Evolutionary conservation across 2,888 invertebrate species (phyloP).

Genomic region (Andrena flavipes): DNA sequence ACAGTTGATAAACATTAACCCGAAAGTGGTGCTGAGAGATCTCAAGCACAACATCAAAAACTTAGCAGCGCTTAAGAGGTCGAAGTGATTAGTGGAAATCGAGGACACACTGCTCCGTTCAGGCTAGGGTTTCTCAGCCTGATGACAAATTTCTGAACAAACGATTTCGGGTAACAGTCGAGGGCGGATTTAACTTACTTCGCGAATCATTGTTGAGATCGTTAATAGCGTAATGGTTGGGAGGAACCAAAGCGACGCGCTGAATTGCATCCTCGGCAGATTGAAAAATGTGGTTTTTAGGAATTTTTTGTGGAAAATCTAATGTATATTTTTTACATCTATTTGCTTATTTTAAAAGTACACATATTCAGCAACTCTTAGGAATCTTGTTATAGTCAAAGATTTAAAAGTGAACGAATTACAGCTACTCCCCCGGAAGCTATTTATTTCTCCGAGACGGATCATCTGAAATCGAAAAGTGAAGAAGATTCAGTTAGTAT

Average conservation of each 20-base stretch:
- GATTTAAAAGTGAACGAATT: too few relatives aligned
- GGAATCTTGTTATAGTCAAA: too few relatives aligned
- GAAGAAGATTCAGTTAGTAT: too few relatives aligned
- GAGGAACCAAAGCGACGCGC: conserved; percentile 38
- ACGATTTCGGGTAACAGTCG: neutral
- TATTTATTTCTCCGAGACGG: too few relatives aligned
- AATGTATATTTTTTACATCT: too few relatives aligned
- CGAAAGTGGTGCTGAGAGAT: conserved; percentile 84
- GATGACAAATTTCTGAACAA: neutral
- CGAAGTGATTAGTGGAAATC: conserved; percentile 17
- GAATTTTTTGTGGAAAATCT: too few relatives aligned
- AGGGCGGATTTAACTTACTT: neutral
- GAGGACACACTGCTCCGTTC: neutral
- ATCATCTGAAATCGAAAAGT: too few relatives aligned
- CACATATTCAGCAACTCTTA: too few relatives aligned
- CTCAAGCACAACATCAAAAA: conserved; percentile 46
- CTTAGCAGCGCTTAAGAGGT: conserved; percentile 7
- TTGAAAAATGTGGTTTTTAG: too few relatives aligned
- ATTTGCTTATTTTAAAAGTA: too few relatives aligned
- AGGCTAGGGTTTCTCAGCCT: too few relatives aligned
- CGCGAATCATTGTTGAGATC: conserved; percentile 16
- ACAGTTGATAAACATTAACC: conserved; percentile 86
- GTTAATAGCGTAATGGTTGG: conserved; percentile 1
- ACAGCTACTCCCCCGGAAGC: too few relatives aligned
- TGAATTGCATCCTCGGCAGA: conserved; percentile 15